Base-by-base conservation (phyloP, 2,888 invertebrate genomes). In the Xylota segnis region DNA sequence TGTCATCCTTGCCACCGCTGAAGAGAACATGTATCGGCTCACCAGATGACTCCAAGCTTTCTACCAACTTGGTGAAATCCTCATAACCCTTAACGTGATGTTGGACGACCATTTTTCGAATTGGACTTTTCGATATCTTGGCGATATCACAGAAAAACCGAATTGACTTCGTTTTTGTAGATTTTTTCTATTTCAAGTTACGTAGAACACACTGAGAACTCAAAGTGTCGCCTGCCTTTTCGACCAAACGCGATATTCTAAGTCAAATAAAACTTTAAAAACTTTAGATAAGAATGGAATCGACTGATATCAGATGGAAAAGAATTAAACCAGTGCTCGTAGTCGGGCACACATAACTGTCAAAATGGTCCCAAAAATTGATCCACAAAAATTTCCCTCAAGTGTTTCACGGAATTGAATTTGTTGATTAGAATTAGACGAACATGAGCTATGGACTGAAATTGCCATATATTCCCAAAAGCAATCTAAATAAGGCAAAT, bases 1-100 rank as follows among this genome's bases (percentile, higher is more conserved):
- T 91, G 76, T 92, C 92, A 34, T 91, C 90, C 88, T 93, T 92
- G 32, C 91, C 92, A 7, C 92, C 92, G 54, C 91, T 92, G 81
- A 92, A 93, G 0, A 92, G 88, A 0, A 92, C 90, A 89, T 93
- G 92, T 37, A 92, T 91, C 3, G 90, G 88, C 81, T 91, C 89
- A 16, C 90, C 90, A 12, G 88, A 86, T 6, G 87, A 88, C 88
- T 93, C 92, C 1, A 92, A 87, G 52, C 90, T 89, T 84, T 91
- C 91, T 40, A 92, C 91, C 47, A 92, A 88, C 88, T 92, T 92
- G 56, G 91, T 87, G 71, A 92, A 93, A 79, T 92, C 93, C 0
- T 92, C 92, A 83, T 91, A 92, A 29, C 92, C 91, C 83, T 91
- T 91, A 0, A 92, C 92, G 50, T 92, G 91, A 89, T 92, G 92